Conservation (phyloP, 1,140 invertebrate species). For the Tetranychus urticae region DNA sequence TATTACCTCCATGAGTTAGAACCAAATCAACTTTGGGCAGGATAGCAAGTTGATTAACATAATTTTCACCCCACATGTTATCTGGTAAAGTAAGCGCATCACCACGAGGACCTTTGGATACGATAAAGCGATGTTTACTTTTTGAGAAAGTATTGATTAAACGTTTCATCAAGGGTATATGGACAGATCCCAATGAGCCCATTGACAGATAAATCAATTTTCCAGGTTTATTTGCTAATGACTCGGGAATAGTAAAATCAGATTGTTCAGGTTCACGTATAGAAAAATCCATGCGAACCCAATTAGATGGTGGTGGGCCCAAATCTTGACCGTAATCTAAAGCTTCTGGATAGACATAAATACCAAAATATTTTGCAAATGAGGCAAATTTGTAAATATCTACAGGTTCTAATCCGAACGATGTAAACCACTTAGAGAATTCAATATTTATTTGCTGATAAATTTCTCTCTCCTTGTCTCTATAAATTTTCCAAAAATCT, state of each 20-base stretch:
- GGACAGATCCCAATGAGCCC: constrained; percentile 10
- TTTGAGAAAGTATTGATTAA: not conserved
- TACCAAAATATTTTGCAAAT: not conserved
- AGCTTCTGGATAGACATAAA: not conserved
- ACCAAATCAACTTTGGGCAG: constrained; percentile 4
- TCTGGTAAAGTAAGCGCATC: constrained; percentile 10
- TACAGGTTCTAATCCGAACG: too few species aligned
- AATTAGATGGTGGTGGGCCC: not conserved
- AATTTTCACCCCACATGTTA: constrained; percentile 8
- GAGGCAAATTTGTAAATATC: too few species aligned
- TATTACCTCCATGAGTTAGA: constrained; percentile 9
- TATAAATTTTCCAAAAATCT: too few species aligned
- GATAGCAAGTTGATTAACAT: not conserved
- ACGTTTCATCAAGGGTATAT: constrained; percentile 9
- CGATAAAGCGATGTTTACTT: constrained; percentile 2
- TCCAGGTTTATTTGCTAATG: not conserved
- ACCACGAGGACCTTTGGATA: constrained; percentile 3
- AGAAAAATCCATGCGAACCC: not conserved
- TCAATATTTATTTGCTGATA: too few species aligned
- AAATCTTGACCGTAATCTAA: not conserved
- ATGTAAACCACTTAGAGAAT: too few species aligned
- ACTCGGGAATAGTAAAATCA: not conserved
- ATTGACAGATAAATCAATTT: constrained; percentile 8
- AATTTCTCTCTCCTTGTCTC: too few species aligned
- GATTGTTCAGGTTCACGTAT: not conserved